These are phyloP conservation scores for Sinopyrophorus schimmeli DNA, from an alignment of 2,888 invertebrate species.

Conservation along the genomic window DNA sequence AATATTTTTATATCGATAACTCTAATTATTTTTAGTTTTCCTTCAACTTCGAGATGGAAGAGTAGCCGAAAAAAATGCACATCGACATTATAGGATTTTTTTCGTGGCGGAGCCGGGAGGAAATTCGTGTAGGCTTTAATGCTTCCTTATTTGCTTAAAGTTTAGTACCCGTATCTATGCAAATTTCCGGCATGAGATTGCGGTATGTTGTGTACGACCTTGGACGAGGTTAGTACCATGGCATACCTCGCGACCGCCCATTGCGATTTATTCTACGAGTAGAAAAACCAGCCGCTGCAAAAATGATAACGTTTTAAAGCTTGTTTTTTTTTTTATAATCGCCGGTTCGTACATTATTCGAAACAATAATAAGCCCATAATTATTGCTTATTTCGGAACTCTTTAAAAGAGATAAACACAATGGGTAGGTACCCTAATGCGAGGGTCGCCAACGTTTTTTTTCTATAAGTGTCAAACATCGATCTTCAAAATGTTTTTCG, in stretches of 20 bases:
- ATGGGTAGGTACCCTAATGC: too few species aligned
- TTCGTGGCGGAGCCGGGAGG: too few species aligned
- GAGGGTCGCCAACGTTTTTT: too few species aligned
- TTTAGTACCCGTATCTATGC: constrained; percentile 23
- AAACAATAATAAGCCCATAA: too few species aligned
- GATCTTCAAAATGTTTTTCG: too few species aligned
- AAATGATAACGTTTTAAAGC: constrained; percentile 10
- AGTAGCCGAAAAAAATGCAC: neutral
- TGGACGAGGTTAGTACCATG: constrained; percentile 30
- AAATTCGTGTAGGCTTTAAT: neutral
- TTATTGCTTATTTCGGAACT: too few species aligned
- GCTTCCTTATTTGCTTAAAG: constrained; percentile 17
- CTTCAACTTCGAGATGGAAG: neutral
- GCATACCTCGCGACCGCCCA: constrained; percentile 18
- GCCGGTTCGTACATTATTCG: too few species aligned
- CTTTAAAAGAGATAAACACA: too few species aligned
- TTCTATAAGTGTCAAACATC: too few species aligned
- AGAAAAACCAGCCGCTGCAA: constrained; percentile 12
- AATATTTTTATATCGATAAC: too few species aligned
- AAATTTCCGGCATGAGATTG: constrained; percentile 30
- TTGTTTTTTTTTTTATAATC: too few species aligned
- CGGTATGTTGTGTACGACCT: constrained; percentile 29
- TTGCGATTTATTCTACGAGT: constrained; percentile 14
- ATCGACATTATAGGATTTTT: too few species aligned
- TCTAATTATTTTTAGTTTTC: neutral